These are phyloP conservation scores for Leptinotarsa haldemani DNA, from an alignment of 2,888 invertebrate genomes.

Conservation along the genomic window DNA sequence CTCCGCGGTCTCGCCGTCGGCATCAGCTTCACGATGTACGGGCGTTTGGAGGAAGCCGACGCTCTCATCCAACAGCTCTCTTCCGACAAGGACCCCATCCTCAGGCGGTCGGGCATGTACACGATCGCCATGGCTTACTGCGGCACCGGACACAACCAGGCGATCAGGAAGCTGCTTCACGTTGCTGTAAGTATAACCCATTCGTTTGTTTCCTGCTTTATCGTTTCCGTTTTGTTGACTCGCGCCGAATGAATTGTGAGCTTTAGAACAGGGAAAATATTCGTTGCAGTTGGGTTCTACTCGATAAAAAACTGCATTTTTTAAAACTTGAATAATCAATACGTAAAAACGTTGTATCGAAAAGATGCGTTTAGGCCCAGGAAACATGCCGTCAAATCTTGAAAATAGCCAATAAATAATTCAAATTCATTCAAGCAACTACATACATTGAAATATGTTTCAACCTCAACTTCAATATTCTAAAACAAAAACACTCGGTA, in stretches of 20 bases:
- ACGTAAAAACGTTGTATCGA: no score
- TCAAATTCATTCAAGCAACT: no score
- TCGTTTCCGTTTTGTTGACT: no score
- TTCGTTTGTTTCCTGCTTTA: neutral
- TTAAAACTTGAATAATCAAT: no score
- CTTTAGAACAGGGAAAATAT: neutral
- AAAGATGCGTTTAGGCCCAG: no score
- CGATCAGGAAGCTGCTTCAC: constrained; percentile 92
- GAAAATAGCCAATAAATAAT: no score
- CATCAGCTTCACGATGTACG: constrained; percentile 96
- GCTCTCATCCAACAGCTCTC: constrained; percentile 89
- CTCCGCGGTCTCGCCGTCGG: constrained; percentile 96
- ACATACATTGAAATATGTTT: no score
- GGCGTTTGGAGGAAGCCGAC: constrained; percentile 96
- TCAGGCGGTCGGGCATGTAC: constrained; percentile 97
- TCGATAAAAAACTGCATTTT: no score
- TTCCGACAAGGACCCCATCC: constrained; percentile 93
- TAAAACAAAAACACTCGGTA: no score
- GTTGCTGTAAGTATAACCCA: constrained; percentile 83
- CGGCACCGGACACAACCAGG: constrained; percentile 97
- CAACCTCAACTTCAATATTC: no score
- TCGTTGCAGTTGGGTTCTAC: neutral
- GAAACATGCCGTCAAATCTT: no score
- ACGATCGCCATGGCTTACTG: constrained; percentile 98
- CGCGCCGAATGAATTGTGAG: neutral